Percentiles rank a stretch among this genome's conserved stretches.
phyloP scores from a whole-genome alignment of 2,888 invertebrate species.

The Troides helena region DNA sequence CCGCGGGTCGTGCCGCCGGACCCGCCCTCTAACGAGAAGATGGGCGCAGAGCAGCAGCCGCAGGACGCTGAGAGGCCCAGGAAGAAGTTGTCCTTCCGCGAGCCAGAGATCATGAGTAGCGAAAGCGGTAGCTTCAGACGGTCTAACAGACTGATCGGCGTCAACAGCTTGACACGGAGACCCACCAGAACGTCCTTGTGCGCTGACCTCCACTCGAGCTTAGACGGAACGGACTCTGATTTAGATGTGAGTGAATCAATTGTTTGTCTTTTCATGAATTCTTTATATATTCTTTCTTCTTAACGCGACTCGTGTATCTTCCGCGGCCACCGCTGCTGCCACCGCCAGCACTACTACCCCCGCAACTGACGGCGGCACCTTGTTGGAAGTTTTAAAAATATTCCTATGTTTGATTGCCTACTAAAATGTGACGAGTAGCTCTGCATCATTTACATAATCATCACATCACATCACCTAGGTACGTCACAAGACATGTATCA shows the following conservation, averaged over 20 bases:
- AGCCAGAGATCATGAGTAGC: constrained; percentile 85
- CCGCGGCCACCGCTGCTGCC: no score
- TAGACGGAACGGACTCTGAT: constrained; percentile 80
- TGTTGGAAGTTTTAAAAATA: no score
- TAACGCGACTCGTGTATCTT: no score
- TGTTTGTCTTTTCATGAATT: no score
- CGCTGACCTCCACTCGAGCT: constrained; percentile 65
- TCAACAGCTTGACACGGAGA: constrained; percentile 62
- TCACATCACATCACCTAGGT: no score
- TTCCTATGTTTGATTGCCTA: no score
- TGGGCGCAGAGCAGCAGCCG: constrained; percentile 51
- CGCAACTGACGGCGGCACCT: no score
- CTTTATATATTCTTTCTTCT: no score
- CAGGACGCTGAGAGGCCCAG: constrained; percentile 82
- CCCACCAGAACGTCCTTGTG: constrained; percentile 59
- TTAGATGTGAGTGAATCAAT: constrained; percentile 76
- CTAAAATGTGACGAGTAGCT: no score
- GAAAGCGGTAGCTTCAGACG: constrained; percentile 60
- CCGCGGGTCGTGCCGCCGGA: background rate
- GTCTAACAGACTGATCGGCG: constrained; percentile 70
- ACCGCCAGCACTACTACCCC: no score
- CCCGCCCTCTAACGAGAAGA: constrained; percentile 63
- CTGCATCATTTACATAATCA: no score
- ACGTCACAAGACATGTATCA: no score
- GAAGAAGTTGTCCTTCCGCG: constrained; percentile 93